Evolutionary conservation across 2,888 invertebrate genomes (phyloP).

Genomic region (Agrotis puta): DNA sequence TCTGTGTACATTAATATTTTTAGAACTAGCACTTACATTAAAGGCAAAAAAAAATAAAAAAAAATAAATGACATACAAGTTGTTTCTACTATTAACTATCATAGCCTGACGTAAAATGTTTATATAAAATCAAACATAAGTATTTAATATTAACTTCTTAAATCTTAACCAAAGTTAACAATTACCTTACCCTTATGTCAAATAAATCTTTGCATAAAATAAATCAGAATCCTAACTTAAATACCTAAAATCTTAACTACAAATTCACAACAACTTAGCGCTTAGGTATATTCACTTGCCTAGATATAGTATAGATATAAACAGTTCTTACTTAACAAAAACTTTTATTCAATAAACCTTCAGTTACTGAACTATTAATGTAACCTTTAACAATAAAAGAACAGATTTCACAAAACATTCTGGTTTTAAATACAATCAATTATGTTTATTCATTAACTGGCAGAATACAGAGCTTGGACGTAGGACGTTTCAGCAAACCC

Average conservation of each 20-base stretch:
- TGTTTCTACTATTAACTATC: background rate
- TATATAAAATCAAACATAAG: conserved; percentile 46
- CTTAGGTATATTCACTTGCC: background rate
- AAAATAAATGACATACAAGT: background rate
- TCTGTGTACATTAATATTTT: no score
- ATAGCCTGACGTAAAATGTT: background rate
- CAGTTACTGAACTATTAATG: background rate
- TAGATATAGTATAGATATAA: background rate
- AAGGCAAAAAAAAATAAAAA: background rate
- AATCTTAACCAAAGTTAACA: conserved; percentile 1
- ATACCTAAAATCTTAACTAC: conserved; percentile 3
- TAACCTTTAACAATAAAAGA: background rate
- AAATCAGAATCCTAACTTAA: background rate
- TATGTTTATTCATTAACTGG: background rate
- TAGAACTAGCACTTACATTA: background rate
- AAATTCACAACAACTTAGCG: background rate
- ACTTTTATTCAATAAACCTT: background rate
- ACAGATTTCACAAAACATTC: background rate
- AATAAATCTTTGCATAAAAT: background rate
- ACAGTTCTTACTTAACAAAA: background rate
- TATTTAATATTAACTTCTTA: conserved; percentile 1
- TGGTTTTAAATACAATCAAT: background rate
- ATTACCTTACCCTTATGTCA: background rate
- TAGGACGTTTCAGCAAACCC: conserved; percentile 2
- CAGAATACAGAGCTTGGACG: conserved; percentile 1